A percentile compares a stretch with the other conserved stretches of the same genome.
Conservation (phyloP, 2,888 invertebrate species). For the Barypeithes pellucidus region DNA sequence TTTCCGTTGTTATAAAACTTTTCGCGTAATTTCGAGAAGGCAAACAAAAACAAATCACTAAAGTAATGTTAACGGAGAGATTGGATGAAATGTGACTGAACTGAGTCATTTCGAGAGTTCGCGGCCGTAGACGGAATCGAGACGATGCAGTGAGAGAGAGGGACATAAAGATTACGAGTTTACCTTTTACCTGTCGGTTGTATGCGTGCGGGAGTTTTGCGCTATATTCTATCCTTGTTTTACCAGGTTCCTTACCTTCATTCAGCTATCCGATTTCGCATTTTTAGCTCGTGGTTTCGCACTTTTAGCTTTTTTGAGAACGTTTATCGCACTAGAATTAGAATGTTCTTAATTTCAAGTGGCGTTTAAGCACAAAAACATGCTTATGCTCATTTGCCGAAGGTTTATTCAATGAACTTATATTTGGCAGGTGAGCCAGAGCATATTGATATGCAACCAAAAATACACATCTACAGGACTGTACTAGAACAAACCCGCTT, state of each 20-base stretch:
- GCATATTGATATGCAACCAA: too few relatives aligned
- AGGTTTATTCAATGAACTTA: too few relatives aligned
- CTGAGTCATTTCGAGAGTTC: slow-evolving; percentile 51
- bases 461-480: too few relatives aligned
- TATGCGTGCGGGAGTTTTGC: slow-evolving; percentile 26
- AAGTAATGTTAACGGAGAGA: slow-evolving; percentile 4
- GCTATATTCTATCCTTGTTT: slow-evolving; percentile 21
- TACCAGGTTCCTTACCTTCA: neutral
- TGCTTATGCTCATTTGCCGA: too few relatives aligned
- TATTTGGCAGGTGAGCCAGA: too few relatives aligned
- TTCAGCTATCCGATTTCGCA: too few relatives aligned
- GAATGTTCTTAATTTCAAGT: too few relatives aligned
- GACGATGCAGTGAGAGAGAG: slow-evolving; percentile 47
- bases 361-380: too few relatives aligned
- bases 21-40: slow-evolving; percentile 25
- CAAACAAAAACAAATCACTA: slow-evolving; percentile 12
- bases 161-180: slow-evolving; percentile 43
- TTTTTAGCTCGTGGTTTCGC: too few relatives aligned
- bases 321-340: too few relatives aligned
- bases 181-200: slow-evolving; percentile 42
- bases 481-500: too few relatives aligned
- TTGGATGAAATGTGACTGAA: slow-evolving; percentile 44
- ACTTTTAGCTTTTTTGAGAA: too few relatives aligned
- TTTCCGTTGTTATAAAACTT: neutral
- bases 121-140: slow-evolving; percentile 48